These are phyloP conservation scores for Eulithis testata DNA, from an alignment of 2,888 invertebrate species.

Conservation along the genomic window DNA sequence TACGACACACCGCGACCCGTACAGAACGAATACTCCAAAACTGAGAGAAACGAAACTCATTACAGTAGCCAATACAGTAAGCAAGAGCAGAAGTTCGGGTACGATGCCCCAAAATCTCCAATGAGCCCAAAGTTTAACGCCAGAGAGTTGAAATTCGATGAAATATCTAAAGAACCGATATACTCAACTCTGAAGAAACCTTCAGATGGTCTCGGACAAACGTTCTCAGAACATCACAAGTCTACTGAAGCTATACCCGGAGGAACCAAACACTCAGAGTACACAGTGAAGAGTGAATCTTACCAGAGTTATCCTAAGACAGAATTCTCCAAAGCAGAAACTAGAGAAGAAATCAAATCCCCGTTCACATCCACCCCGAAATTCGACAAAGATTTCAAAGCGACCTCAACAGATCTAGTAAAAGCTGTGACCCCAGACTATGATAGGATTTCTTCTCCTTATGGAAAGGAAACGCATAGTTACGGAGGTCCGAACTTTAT, in stretches of 20 bases:
- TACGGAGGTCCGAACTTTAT: conserved; percentile 76
- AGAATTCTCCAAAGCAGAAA: conserved; percentile 66
- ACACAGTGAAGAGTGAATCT: conserved; percentile 71
- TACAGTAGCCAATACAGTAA: conserved; percentile 52
- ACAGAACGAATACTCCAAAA: conserved; percentile 62
- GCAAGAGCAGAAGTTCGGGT: conserved; percentile 67
- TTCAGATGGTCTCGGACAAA: conserved; percentile 73
- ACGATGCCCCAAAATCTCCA: conserved; percentile 72
- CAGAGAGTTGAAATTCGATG: conserved; percentile 76
- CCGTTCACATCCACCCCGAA: conserved; percentile 77
- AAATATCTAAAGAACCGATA: conserved; percentile 65
- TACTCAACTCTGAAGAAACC: conserved; percentile 74
- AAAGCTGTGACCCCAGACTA: conserved; percentile 74
- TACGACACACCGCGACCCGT: conserved; percentile 80
- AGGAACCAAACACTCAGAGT: conserved; percentile 74
- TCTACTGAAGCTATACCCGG: conserved; percentile 76
- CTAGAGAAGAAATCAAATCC: conserved; percentile 68
- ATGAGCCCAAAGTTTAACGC: conserved; percentile 81
- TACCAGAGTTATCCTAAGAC: conserved; percentile 74
- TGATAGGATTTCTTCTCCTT: conserved; percentile 74
- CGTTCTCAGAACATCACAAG: conserved; percentile 74
- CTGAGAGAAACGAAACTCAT: conserved; percentile 65
- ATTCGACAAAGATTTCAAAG: conserved; percentile 60
- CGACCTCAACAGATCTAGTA: conserved; percentile 64
- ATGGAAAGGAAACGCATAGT: conserved; percentile 70